Conservation (phyloP, 2,113 vertebrate species). For the Catharus minimus region DNA sequence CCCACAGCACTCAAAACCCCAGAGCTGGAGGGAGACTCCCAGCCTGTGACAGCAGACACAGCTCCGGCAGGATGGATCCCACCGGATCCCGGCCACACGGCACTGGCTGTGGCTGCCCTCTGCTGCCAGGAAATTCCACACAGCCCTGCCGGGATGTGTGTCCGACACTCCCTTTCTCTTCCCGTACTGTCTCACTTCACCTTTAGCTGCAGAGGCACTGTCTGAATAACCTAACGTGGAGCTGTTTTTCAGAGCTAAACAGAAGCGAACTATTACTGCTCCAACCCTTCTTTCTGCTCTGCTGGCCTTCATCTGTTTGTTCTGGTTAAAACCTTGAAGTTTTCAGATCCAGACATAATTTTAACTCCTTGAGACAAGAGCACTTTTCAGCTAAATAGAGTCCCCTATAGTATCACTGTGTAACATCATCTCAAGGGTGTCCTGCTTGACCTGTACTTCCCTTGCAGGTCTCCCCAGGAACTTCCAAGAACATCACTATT, state of each 20-base stretch:
- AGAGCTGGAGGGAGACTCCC: accelerated
- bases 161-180: background rate
- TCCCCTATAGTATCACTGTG: background rate
- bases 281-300: background rate
- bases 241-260: background rate
- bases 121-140: background rate
- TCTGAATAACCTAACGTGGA: background rate
- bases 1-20: too few relatives aligned
- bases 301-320: background rate
- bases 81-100: accelerated
- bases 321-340: background rate
- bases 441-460: background rate
- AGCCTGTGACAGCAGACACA: background rate
- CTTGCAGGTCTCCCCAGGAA: background rate
- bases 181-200: accelerated
- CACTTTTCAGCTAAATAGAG: background rate
- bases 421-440: background rate
- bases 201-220: background rate
- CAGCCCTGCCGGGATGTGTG: background rate
- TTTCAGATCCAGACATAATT: background rate
- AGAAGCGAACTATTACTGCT: background rate
- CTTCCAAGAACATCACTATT: background rate
- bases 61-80: background rate
- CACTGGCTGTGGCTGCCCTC: slow-evolving; percentile 51
- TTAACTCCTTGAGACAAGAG: background rate